These are phyloP conservation scores for Diorhabda elongata DNA, from an alignment of 1,140 invertebrate genomes.

Conservation along the genomic window DNA sequence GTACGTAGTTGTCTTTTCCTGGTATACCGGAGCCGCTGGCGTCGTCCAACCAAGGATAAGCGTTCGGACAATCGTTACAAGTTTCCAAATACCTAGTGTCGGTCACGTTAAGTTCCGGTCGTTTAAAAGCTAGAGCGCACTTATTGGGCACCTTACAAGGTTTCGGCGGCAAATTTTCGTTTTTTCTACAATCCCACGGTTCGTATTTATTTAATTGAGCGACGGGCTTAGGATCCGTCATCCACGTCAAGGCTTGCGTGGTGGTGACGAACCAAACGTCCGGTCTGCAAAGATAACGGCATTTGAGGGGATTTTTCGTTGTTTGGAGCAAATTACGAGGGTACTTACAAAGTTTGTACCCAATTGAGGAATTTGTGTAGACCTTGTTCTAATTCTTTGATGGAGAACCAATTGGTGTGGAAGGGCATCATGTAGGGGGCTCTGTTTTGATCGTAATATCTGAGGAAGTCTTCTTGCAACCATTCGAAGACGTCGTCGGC, in stretches of 20 bases:
- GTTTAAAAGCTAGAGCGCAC: constrained; percentile 77
- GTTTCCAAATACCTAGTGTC: constrained; percentile 84
- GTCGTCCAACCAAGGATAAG: constrained; percentile 83
- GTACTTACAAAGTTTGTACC: constrained; percentile 68
- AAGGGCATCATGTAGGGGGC: constrained; percentile 93
- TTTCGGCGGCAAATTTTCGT: constrained; percentile 60
- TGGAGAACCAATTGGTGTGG: constrained; percentile 93
- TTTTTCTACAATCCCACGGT: constrained; percentile 75
- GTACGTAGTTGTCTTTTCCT: constrained; percentile 76
- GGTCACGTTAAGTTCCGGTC: constrained; percentile 68
- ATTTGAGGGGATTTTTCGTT: neutral
- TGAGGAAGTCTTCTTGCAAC: constrained; percentile 85
- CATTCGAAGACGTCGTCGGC: constrained; percentile 83
- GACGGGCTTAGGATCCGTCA: constrained; percentile 76
- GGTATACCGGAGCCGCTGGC: constrained; percentile 75
- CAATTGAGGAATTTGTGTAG: constrained; percentile 84
- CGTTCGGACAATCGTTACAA: constrained; percentile 79
- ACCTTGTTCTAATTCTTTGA: constrained; percentile 77
- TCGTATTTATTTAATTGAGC: constrained; percentile 70
- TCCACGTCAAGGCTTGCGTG: constrained; percentile 87
- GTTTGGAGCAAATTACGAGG: neutral
- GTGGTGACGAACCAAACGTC: constrained; percentile 88
- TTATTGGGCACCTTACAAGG: constrained; percentile 81
- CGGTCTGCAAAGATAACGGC: constrained; percentile 53
- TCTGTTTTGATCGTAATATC: constrained; percentile 80